Evolutionary conservation across 1,140 invertebrate genomes (phyloP).

Genomic region (Phortica variegata): DNA sequence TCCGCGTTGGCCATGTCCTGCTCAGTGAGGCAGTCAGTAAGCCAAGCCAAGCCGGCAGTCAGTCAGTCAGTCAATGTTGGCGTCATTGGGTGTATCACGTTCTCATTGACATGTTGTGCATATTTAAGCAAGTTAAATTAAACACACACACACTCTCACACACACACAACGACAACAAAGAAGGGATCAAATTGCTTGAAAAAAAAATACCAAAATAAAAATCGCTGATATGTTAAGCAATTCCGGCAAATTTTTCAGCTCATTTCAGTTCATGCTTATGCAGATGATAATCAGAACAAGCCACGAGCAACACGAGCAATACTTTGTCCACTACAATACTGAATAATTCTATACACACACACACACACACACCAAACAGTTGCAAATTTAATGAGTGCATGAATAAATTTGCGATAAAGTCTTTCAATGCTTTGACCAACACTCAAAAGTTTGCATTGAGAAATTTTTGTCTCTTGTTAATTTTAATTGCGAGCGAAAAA

Average conservation of each 20-base stretch:
- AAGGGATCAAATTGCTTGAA: no score
- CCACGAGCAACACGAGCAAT: no score
- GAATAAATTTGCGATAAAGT: constrained; percentile 1
- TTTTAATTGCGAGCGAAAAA: constrained; percentile 55
- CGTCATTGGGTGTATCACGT: not conserved
- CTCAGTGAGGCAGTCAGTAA: constrained; percentile 29
- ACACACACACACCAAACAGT: no score
- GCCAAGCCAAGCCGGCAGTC: no score
- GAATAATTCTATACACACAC: no score
- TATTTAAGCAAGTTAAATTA: constrained; percentile 41
- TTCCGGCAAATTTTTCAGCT: constrained; percentile 50
- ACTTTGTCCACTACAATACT: no score
- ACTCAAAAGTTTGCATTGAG: constrained; percentile 1
- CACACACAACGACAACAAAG: no score
- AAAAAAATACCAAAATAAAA: no score
- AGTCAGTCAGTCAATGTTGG: constrained; percentile 23
- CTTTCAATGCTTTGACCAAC: constrained; percentile 1
- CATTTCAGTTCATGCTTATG: constrained; percentile 8
- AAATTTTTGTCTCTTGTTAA: constrained; percentile 50
- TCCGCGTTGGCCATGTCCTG: constrained; percentile 41
- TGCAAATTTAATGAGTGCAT: constrained; percentile 10
- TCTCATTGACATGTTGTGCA: constrained; percentile 50
- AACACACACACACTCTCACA: no score
- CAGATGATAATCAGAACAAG: constrained; percentile 15
- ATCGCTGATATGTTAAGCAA: constrained; percentile 48